Base-by-base conservation (phyloP, 2,113 vertebrate genomes). In the Rafetus swinhoei region DNA sequence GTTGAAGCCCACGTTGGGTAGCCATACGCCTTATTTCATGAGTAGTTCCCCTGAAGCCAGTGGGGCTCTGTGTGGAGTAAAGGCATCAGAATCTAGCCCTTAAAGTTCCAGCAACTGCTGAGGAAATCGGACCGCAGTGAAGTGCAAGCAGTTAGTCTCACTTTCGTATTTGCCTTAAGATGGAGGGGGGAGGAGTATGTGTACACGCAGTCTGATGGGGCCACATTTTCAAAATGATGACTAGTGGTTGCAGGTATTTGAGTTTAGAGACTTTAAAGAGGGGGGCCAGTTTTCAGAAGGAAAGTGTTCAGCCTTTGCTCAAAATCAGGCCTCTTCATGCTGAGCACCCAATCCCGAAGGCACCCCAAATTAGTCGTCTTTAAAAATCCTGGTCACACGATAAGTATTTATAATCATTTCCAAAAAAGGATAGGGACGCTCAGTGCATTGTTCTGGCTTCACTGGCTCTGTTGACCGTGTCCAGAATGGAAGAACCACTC, bases 61-160 rank as follows among this genome's bases (percentile, higher is more conserved):
- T 84, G 89, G 35, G 80, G 59, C 88, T 87, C 54, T 95, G 87
- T 79, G 29, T 32, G 87, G 18, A 93, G 74, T 54, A 86, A 87
- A 89, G 86, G 81, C 82, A 85, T 74, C 35, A 87, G 74, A 25
- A 74, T 89, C 91, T 86, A 55, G 54, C 76, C 59, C 86, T 79
- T 83, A 79, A 59, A 92, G 85, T 60, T 92, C 79, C 89, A 88
- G 87, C 25, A 50, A 59, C 91, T 54, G 53, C 86, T 22, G 35
- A 95, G 91, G 81, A 91, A 91, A 92, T 90, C 92, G 87, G 62
- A 92, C 92, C 79, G 45, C 85, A 90, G n/a, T 84, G 83, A 5
- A 89, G 79, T 82, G 91, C 85, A 96, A 93, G 79, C 65, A 85
- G 45, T 76, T 76, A 45, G 89, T 60, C 81, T 82, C 29, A 69